Base-by-base conservation (phyloP, 2,113 vertebrate genomes). In the Ahaetulla prasina region DNA sequence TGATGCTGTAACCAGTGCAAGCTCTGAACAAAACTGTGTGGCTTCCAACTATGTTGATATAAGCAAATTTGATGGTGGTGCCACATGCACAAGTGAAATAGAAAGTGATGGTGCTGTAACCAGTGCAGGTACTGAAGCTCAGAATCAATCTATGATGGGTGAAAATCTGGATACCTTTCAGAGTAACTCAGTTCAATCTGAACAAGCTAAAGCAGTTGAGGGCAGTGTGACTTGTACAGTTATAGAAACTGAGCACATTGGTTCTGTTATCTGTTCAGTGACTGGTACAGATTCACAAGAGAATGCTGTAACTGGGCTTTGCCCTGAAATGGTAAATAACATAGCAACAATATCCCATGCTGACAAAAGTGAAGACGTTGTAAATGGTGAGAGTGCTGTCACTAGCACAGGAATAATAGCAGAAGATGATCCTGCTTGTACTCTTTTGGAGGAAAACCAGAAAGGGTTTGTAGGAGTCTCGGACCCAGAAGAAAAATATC, bases 391-490 rank as follows among this genome's bases (percentile, higher is more conserved):
- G 89, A 98, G 98, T 0, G 85, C 98, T 0, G 98, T 98, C 55
- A 98, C 97, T 39, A 98, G 98, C 95, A 98, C 98, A 1, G 98
- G 98, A 35, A 98, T 98, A 89, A 98, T 96, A 2, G 97, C 97
- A 91, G 98, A 98, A 93, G 98, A 96, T 88, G 95, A 98, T 18
- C 95, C 96, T 1, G 96, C 97, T 57, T 98, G 97, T 91, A 94
- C 95, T 1, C 97, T 97, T 8, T 95, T 97, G 0, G 97, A 97
- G 89, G 97, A 97, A 57, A 96, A 96, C 92, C 93, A 74, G 0
- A 97, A 96, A 90, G 96, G 97, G 25, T 97, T 97, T 92, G 95
- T 93, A 0, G 92, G 96, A 52, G 96, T 95, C 92, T 96, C 97
- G 25, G 96, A 97, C 57, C 91, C 95, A 1, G 95, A 95, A 89